phyloP scores from a whole-genome alignment of 2,797 vertebrate species.

The Fratercula arctica region DNA sequence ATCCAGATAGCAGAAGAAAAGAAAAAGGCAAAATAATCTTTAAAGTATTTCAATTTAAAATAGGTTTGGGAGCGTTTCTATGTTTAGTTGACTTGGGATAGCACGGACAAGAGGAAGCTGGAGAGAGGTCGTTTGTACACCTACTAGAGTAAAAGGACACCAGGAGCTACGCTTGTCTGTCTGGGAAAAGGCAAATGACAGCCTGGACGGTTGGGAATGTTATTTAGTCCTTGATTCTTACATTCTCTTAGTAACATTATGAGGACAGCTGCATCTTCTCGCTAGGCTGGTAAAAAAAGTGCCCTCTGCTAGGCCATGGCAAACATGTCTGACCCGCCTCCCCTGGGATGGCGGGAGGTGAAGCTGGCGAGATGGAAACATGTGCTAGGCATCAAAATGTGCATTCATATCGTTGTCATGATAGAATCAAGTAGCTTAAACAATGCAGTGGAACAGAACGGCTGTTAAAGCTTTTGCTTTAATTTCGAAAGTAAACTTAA shows the following conservation, averaged over 20 bases:
- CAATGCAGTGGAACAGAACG: background rate
- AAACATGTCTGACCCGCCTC: background rate
- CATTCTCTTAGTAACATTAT: accelerated
- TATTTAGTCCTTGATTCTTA: background rate
- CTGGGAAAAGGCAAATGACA: background rate
- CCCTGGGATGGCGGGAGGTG: accelerated
- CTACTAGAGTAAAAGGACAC: background rate
- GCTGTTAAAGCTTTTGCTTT: background rate
- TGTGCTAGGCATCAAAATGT: background rate
- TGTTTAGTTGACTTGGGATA: background rate
- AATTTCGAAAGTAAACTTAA: background rate
- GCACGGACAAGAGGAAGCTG: background rate
- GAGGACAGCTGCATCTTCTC: background rate
- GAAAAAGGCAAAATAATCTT: background rate
- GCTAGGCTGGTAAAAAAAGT: background rate
- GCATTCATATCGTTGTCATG: accelerated
- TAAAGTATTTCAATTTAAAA: background rate
- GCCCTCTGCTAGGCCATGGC: accelerated
- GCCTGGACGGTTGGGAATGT: background rate
- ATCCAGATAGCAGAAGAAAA: background rate
- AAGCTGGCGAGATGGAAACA: background rate
- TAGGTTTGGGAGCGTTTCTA: background rate
- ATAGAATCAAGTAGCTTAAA: background rate
- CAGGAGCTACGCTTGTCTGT: background rate
- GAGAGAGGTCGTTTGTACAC: background rate